Evolutionary conservation across 1,140 invertebrate genomes (phyloP), one percentile per base, ranked within the genome.

Genomic region (Gonatopus flavifemur): DNA sequence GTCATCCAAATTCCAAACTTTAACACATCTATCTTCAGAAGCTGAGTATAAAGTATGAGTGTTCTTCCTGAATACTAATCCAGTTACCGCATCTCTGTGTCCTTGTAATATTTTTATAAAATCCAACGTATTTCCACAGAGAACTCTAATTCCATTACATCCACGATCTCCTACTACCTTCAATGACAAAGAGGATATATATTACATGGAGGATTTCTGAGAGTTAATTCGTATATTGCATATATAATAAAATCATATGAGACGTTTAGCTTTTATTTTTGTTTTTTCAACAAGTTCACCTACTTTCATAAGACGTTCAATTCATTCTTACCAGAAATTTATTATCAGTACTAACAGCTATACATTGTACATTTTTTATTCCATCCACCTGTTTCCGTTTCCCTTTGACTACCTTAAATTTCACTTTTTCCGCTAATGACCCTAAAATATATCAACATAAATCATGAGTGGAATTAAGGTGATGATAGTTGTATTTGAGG

Each of bases 1-100:
- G 68, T 98, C 94, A 81, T 94, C 91, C 16, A 98, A 78, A 59
- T 90, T 94, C 95, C 95, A 98, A 21, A 96, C 87, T 80, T 90
- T 91, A 0, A 97, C 88, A 22, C 90, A 88, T 58, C 88, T 81
- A 73, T 98, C 96, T 65, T 87, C 84, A 36, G 87, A 87, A 6
- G 82, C 82, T 31, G 93, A 95, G 67, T 93, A 98, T 28, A 98
- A 79, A 18, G 89, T 88, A 77, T 96, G 92, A n/a, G 89, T 87
- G 50, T 88, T 85, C 69, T 85, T 88, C 62, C 93, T 86, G 73
- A 98, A 96, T 16, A 87, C 85, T 40, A 98, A 66, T 19, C 91
- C 91, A 35, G 89, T 86, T 1, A 96, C 81, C 21, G 72, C 60
- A 55, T 82, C 86, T 67, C 88, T 84, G 63, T 95, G 91, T 0